Conservation (phyloP, 2,888 invertebrate species). For the Megaustenia siamemsis region DNA sequence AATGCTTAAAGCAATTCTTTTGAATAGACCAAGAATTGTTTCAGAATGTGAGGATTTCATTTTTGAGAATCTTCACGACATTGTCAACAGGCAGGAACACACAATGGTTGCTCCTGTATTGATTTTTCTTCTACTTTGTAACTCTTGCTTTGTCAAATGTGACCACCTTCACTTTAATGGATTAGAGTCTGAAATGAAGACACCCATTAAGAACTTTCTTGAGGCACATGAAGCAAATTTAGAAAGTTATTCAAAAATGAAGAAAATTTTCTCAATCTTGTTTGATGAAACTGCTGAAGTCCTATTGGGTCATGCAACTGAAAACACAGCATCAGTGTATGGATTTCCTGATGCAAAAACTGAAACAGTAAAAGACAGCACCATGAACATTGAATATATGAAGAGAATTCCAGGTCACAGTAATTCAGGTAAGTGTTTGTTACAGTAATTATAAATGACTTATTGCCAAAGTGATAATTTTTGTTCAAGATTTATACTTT, state of each 20-base stretch:
- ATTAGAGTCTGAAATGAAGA: not conserved
- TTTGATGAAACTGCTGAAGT: not conserved
- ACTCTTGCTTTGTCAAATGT: not conserved
- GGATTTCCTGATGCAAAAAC: not conserved
- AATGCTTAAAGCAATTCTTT: constrained; percentile 8
- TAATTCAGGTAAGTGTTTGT: too few relatives aligned
- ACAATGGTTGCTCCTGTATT: constrained; percentile 18
- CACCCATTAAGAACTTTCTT: not conserved
- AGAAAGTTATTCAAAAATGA: not conserved
- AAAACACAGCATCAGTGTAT: too few relatives aligned
- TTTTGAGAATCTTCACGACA: constrained; percentile 19
- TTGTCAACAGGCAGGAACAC: not conserved
- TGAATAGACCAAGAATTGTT: not conserved
- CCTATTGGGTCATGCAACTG: not conserved
- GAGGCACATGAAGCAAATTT: not conserved
- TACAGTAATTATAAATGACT: too few relatives aligned
- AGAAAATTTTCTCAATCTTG: not conserved
- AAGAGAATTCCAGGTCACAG: too few relatives aligned
- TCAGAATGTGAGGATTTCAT: constrained; percentile 12
- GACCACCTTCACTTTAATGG: not conserved
- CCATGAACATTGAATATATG: too few relatives aligned
- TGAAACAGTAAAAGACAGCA: too few relatives aligned
- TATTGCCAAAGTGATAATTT: too few relatives aligned
- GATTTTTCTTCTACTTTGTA: constrained; percentile 23
- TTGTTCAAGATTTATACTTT: too few relatives aligned